Evolutionary conservation across 2,797 vertebrate genomes (phyloP), one percentile per base, ranked within the genome.

Genomic region (Microcaecilia unicolor): DNA sequence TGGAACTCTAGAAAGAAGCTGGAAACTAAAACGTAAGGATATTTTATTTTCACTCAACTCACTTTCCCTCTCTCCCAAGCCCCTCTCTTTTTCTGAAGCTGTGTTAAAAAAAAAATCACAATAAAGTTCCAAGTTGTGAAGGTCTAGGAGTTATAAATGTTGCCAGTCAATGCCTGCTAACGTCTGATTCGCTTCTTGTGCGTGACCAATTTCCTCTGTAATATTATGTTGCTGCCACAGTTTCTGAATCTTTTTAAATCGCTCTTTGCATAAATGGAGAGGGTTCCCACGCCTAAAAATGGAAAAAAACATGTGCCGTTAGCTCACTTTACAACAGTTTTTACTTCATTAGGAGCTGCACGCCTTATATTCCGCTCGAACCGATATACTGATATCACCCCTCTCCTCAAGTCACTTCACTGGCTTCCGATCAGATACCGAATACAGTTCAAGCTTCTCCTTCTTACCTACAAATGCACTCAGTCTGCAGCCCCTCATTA

Each of bases 131-230:
- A 52, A n/a, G 53, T 44, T 55, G 59, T 60, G n/a, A 54, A 26
- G 35, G 63, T 17, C 23, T 28, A n/a, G 37, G 5, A 34, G 58
- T 83, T 84, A 99, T 78, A 99, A 84, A 76, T 97, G 93, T 47
- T 98, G 95, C 95, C 95, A 97, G 66, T 98, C 93, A 8, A 98
- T 96, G 68, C 93, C 88, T n/a, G 86, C 89, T 41, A 97, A 78
- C 1, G 92, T 89, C 59, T 98, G 95, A 72, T 98, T 97, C 57
- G 95, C 94, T 62, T 99, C 95, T 61, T 99, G 95, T 9, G 95
- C 95, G 1, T 97, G 94, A 43, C 92, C 93, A 2, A 99, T 99
- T 53, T 97, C 91, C 62, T 99, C 95, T 0, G 93, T 90, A 51
- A 98, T 64, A 36, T 88, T 90, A 70, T 99, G 95, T 61, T 96